Evolutionary conservation across 2,888 invertebrate species (phyloP).

Genomic region (Idaea straminata): DNA sequence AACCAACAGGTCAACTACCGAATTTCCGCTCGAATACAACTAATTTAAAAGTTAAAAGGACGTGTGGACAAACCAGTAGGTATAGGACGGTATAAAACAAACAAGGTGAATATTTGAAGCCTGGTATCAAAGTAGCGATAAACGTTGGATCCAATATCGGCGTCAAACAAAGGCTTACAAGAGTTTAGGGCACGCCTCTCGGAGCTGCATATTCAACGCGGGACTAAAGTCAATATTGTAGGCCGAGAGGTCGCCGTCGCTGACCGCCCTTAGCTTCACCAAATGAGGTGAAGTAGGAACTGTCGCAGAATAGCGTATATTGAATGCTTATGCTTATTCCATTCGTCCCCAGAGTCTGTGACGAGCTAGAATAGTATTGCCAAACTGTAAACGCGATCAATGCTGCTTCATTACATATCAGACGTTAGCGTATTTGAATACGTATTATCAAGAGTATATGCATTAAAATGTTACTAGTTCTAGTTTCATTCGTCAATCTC

Average conservation of each 20-base stretch:
- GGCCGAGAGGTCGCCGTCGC: constrained; percentile 13
- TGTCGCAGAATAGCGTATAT: too few relatives aligned
- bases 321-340: too few relatives aligned
- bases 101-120: constrained; percentile 52
- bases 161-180: constrained; percentile 76
- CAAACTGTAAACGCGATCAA: too few relatives aligned
- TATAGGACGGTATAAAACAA: constrained; percentile 27
- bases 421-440: too few relatives aligned
- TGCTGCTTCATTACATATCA: too few relatives aligned
- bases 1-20: constrained; percentile 5
- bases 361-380: too few relatives aligned
- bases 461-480: too few relatives aligned
- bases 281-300: too few relatives aligned
- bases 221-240: constrained; percentile 55
- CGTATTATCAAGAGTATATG: too few relatives aligned
- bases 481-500: too few relatives aligned
- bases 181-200: constrained; percentile 73
- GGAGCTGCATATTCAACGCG: constrained; percentile 74
- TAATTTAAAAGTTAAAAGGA: constrained; percentile 33
- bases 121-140: constrained; percentile 65
- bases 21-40: constrained; percentile 24
- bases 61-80: constrained; percentile 23
- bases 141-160: constrained; percentile 72
- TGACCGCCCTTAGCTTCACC: too few relatives aligned
- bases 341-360: too few relatives aligned